phyloP scores from a whole-genome alignment of 2,113 vertebrate genomes.

The Hyperoodon ampullatus region DNA sequence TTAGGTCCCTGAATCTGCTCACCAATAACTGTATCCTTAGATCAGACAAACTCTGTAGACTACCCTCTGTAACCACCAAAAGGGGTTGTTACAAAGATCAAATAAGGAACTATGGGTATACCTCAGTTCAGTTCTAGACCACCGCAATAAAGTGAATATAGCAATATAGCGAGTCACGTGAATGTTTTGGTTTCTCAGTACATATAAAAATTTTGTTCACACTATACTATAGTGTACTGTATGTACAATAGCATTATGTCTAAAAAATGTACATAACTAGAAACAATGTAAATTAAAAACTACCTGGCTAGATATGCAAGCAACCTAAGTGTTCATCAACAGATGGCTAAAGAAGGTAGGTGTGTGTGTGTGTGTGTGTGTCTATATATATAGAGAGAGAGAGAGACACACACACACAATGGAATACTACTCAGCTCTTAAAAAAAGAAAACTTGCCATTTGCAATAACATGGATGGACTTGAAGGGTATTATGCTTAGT shows the following conservation, averaged over 20 bases:
- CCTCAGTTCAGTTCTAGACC: not conserved
- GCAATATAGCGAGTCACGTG: not conserved
- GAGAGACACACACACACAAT: not conserved
- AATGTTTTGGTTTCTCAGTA: not conserved
- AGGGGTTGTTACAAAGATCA: not conserved
- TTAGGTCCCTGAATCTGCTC: slow-evolving; percentile 60
- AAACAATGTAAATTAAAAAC: not conserved
- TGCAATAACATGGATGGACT: not conserved
- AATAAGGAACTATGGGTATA: not conserved
- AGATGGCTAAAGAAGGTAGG: not conserved
- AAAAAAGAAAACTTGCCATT: not conserved
- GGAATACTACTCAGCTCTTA: not conserved
- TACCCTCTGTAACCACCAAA: not conserved
- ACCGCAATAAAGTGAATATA: not conserved
- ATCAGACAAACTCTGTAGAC: not conserved
- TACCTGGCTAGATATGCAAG: not conserved
- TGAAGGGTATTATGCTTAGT: not conserved
- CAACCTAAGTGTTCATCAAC: not conserved
- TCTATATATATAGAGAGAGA: no score
- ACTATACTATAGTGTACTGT: not conserved
- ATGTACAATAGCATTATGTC: not conserved
- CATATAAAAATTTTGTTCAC: not conserved
- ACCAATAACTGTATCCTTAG: not conserved
- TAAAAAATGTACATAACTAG: not conserved
- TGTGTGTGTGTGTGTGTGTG: no score